Evolutionary conservation across 2,797 vertebrate genomes (phyloP), one percentile per base, ranked within the genome.

Genomic region (Chaenodraco wilsoni): DNA sequence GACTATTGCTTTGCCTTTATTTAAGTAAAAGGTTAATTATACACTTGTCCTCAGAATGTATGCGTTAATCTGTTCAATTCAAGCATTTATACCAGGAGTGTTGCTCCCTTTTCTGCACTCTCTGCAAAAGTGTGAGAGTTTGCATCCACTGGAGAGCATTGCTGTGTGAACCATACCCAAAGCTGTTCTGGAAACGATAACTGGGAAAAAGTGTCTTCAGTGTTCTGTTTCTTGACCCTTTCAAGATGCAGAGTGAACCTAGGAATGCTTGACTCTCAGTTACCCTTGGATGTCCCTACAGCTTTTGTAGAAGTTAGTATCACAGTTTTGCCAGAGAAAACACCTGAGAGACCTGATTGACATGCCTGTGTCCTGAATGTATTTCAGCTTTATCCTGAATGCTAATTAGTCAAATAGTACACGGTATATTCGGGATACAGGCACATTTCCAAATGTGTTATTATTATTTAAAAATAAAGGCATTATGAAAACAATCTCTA

Each of bases 151-250:
- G 51, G 80, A 81, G 76, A 72, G 37, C 48, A 15, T 45, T 27
- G 50, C 65, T 6, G 33, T 49, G 74, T 69, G 65, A 81, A 81
- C 63, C 62, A 19, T n/a, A 64, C 76, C 65, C 63, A 31, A 81
- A 87, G 83, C 85, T 79, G 83, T 83, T 83, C 45, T 71, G 68
- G 79, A 79, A 82, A 67, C 59, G 83, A 89, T 88, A 88, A 85
- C 66, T 48, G 37, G 9, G 33, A 9, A 13, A n/a, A 2, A 60
- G 63, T 33, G 27, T 73, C 5, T 49, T 40, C 64, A 16, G 37
- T 72, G 74, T 58, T 65, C 75, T 84, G 81, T 74, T 85, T 68
- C 23, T 51, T 51, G 66, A 84, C 87, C 59, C 48, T 78, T 57
- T 71, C 83, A 79, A 89, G 80, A 82, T 85, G 82, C 76, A 64